Percentiles rank a stretch among this genome's conserved stretches.
Evolutionary conservation across 2,113 vertebrate genomes (phyloP).

Genomic region (Rhea americana): DNA sequence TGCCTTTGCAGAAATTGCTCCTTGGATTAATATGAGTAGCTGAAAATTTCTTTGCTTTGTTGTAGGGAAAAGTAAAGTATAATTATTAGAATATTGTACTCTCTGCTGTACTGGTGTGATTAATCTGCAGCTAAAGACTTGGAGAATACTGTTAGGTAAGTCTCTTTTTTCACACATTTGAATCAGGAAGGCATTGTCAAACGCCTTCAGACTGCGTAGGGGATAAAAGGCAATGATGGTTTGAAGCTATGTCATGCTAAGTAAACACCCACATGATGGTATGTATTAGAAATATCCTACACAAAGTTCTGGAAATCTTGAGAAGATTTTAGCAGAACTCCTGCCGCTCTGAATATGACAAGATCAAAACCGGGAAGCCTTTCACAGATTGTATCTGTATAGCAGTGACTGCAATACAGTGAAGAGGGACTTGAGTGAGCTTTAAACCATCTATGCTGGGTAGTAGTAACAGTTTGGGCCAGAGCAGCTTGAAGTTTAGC

Average conservation of each 20-base stretch:
- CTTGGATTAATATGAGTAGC: neutral
- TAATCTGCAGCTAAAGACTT: constrained; percentile 4
- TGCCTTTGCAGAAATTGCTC: neutral
- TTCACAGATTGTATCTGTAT: neutral
- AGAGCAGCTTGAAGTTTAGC: neutral
- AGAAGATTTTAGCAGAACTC: neutral
- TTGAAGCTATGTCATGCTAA: constrained; percentile 54
- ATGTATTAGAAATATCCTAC: constrained; percentile 24
- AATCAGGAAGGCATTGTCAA: constrained; percentile 35
- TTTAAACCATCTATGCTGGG: accelerated
- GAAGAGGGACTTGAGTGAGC: neutral
- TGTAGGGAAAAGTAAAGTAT: neutral
- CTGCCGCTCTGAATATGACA: neutral
- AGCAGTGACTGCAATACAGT: neutral
- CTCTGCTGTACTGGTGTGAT: neutral
- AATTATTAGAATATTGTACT: neutral
- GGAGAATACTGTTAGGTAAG: neutral
- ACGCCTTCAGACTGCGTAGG: constrained; percentile 54
- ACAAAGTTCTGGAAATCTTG: constrained; percentile 8
- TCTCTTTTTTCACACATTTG: constrained; percentile 7
- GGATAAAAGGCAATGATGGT: constrained; percentile 32
- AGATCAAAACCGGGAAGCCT: neutral
- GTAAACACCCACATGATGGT: constrained; percentile 49
- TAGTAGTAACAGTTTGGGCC: neutral
- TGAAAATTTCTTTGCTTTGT: neutral